Evolutionary conservation across 2,797 vertebrate species (phyloP), one percentile per base, ranked within the genome.

Genomic region (Scolopax bukidnonensis): DNA sequence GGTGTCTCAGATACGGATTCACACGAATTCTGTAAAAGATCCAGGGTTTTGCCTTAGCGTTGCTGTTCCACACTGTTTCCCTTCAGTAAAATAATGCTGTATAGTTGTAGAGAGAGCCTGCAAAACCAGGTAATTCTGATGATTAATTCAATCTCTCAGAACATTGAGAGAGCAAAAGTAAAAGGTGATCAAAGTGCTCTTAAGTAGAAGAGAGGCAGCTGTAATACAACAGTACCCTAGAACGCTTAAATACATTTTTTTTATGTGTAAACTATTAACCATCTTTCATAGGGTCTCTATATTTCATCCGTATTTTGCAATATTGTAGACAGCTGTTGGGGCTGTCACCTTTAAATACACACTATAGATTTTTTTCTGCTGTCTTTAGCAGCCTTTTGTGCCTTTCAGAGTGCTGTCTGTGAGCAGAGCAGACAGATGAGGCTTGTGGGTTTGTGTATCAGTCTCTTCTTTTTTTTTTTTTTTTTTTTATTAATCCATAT

Each of bases 341-440:
- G 45, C 45, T 47, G 41, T 68, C 10, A 2, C 16, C 25, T 87
- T 75, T 76, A 61, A 86, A 84, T 41, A 47, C 30, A 1, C 2
- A 33, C 5, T 30, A 47, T 40, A 65, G 54, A 24, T 87, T 79
- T 92, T 92, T 36, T 76, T 64, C 56, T 87, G 20, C 48, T 83
- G 41, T 50, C 33, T 88, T 59, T 73, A 73, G 25, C 74, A 95
- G 68, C 54, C 74, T 93, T 95, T 91, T 97, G n/a, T 97, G 61
- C 69, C 45, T 80, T 48, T 65, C 65, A n/a, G 54, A 82, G 48
- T 30, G 10, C 59, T 67, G 30, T 30, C 45, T 83, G 71, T 60
- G 61, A 76, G 84, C 4, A 3, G 41, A 79, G 88, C 92, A 87
- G 51, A 17, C 59, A 21, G 61, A 63, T 50, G 53, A 89, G 71